Base-by-base conservation (phyloP, 1,140 invertebrate species). In the Drosophila sulfurigaster region DNA sequence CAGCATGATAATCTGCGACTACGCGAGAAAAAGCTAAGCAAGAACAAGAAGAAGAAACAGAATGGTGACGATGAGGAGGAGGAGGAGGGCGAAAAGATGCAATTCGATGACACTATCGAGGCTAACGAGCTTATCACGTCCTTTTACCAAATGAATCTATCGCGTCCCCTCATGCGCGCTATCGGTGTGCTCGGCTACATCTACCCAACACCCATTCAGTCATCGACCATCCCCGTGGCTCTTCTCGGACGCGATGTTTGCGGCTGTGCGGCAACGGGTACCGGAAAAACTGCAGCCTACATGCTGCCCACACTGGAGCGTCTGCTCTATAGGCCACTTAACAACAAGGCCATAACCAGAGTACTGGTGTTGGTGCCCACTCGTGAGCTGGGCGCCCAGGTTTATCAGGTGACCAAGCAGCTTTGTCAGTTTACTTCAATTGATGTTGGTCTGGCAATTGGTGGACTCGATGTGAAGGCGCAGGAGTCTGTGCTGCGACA, bases 221-320 rank as follows among this genome's bases (percentile, higher is more conserved):
- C 97, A 16, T 96, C 97, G 1, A 98, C 98, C 0, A 98, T 99
- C 82, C 99, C 99, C 0, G 94, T 99, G 7, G 99, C 98, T 20
- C 93, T 99, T 35, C 93, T 97, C 80, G 96, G 96, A 93, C 82
- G 92, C n/a, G 91, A 93, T 58, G 92, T 93, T 56, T 92, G 92
- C 48, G 92, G 91, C 10, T 92, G 90, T 74, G 91, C 87, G 20
- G 98, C 98, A 2, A 99, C 99, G 0, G 99, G 99, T 43, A 99
- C 99, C 5, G 99, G 98, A 32, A 99, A 99, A 95, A 99, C 99
- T 2, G 98, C 98, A 0, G 99, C 99, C 0, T 99, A 99, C 91
- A 99, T 99, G 97, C 93, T 99, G 71, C 99, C 99, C 3, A 98
- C 98, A 30, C 91, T 99, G 20, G 99, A 99, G 93, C 94, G 99